Percentiles rank a stretch among this genome's conserved stretches.
Evolutionary conservation across 2,888 invertebrate genomes (phyloP).

Genomic region (Ichneumon xanthorius): DNA sequence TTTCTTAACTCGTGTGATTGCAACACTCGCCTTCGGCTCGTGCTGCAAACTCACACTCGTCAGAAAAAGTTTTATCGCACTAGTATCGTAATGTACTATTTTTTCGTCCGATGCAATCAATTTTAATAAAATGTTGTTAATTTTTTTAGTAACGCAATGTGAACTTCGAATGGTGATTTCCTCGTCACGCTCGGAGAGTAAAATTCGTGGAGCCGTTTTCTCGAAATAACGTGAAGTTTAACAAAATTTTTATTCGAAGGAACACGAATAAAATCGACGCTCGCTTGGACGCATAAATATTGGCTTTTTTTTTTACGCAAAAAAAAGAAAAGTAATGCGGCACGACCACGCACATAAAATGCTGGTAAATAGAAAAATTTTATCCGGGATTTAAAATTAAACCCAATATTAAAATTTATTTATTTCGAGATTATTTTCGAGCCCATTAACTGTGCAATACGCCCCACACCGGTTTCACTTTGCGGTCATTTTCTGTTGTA

Average conservation of each 20-base stretch:
- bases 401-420: neutral
- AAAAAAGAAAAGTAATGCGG: neutral
- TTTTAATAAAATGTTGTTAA: no score
- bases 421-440: conserved; percentile 12
- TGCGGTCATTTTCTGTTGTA: conserved; percentile 7
- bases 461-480: neutral
- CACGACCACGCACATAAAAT: neutral
- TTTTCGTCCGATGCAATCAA: no score
- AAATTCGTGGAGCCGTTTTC: neutral
- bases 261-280: neutral
- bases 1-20: no score
- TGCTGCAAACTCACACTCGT: no score
- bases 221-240: neutral
- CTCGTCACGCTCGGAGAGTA: neutral
- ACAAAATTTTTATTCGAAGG: neutral
- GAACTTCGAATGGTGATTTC: no score
- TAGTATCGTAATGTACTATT: no score
- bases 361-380: neutral
- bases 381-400: neutral
- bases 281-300: neutral
- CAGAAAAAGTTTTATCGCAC: no score
- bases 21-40: no score
- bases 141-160: no score
- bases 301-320: neutral
- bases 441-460: conserved; percentile 6